A percentile compares a stretch with the other conserved stretches of the same genome.
Conservation (phyloP, 2,797 vertebrate genomes). For the Malurus splendens region DNA sequence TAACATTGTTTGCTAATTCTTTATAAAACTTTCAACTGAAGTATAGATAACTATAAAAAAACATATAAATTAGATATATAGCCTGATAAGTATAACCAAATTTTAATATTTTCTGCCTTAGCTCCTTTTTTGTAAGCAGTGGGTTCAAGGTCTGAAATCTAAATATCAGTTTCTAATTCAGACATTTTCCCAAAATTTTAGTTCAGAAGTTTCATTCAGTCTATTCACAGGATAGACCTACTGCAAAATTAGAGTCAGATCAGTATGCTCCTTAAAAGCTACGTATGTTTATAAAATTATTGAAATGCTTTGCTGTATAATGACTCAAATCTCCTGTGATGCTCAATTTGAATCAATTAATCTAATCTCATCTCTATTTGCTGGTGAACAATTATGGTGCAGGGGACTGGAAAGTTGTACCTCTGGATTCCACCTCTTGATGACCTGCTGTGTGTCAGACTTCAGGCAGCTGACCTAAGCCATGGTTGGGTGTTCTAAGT, state of each 20-base stretch:
- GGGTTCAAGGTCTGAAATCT: not conserved
- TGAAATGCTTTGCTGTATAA: not conserved
- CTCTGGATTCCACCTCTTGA: not conserved
- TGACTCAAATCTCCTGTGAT: not conserved
- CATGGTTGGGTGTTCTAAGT: not conserved
- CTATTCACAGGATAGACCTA: not conserved
- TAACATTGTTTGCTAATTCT: not conserved
- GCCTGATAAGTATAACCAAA: not conserved
- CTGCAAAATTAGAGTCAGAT: not conserved
- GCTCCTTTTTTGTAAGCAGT: not conserved
- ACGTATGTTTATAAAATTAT: not conserved
- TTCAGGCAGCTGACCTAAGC: not conserved
- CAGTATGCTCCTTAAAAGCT: not conserved
- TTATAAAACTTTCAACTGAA: not conserved
- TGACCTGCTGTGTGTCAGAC: fast-evolving
- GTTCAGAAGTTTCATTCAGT: not conserved
- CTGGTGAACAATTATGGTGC: not conserved
- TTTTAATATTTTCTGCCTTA: not conserved
- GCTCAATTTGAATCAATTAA: not conserved
- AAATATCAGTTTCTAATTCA: not conserved
- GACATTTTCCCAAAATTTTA: not conserved
- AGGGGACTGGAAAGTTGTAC: not conserved
- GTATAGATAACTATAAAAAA: not conserved
- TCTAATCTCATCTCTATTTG: not conserved
- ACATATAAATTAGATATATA: not conserved